These are phyloP conservation scores for Meteorus cinctellus DNA, from an alignment of 2,888 invertebrate species.

Conservation along the genomic window DNA sequence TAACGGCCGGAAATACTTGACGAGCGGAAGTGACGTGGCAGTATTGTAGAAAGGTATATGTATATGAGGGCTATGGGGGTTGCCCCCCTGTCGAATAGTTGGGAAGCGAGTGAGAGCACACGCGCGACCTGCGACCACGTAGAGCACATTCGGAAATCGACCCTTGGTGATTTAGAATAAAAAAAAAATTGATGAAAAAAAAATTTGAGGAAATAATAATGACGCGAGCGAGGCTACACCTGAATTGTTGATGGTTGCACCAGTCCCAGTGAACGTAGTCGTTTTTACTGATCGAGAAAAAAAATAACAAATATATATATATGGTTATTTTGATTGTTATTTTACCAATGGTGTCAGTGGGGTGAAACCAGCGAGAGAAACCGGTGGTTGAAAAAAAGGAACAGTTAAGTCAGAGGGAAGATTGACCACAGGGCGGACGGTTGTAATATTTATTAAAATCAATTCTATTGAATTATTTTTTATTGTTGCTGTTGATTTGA, in stretches of 20 bases:
- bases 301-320: constrained; percentile 49
- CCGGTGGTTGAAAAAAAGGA: not conserved
- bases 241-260: constrained; percentile 36
- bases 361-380: constrained; percentile 12
- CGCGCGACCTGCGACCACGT: constrained; percentile 34
- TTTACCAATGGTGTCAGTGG: not conserved
- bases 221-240: not conserved
- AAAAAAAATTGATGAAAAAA: constrained; percentile 42
- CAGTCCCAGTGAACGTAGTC: constrained; percentile 45
- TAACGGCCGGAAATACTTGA: constrained; percentile 54
- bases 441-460: constrained; percentile 9
- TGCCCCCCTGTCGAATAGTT: constrained; percentile 54
- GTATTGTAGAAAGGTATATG: not conserved
- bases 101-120: constrained; percentile 15
- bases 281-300: constrained; percentile 62
- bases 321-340: constrained; percentile 44
- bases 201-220: constrained; percentile 33
- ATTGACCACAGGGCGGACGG: not conserved
- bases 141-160: constrained; percentile 61
- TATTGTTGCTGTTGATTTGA: not conserved
- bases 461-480: not conserved
- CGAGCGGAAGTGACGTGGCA: constrained; percentile 68
- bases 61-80: constrained; percentile 47
- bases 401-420: not conserved
- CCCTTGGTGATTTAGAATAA: constrained; percentile 51